Conservation (phyloP, 1,140 invertebrate species). For the Rhysida immarginata region DNA sequence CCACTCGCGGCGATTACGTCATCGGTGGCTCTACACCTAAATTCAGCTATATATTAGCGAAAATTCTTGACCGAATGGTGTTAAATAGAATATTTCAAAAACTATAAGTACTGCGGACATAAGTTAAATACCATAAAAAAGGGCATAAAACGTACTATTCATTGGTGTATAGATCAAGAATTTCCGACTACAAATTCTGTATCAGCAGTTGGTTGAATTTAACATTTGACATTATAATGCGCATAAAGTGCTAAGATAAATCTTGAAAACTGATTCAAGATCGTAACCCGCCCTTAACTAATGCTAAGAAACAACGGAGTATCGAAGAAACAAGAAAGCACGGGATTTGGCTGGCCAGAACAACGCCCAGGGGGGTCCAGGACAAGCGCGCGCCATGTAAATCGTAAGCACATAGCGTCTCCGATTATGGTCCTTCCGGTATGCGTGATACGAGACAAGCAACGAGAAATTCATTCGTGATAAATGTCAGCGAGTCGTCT, state of each 20-base stretch:
- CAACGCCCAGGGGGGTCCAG: neutral
- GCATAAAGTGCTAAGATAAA: neutral
- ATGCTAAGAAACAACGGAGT: neutral
- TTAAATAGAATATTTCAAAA: neutral
- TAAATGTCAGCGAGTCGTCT: neutral
- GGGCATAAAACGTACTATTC: neutral
- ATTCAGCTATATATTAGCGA: neutral
- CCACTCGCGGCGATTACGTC: neutral
- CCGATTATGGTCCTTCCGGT: neutral
- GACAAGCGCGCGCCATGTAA: neutral
- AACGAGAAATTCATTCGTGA: neutral
- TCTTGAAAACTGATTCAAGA: neutral
- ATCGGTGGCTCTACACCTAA: neutral
- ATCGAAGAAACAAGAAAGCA: neutral
- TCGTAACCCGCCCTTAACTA: neutral
- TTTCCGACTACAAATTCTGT: neutral
- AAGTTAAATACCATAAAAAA: neutral
- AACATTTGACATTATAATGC: neutral
- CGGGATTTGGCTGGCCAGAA: neutral
- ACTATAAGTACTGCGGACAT: neutral
- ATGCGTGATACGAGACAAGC: neutral
- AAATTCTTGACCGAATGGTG: neutral
- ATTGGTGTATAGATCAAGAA: neutral
- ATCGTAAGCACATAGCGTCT: neutral
- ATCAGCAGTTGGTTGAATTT: neutral